A percentile compares a stretch with the other conserved stretches of the same genome.
These are phyloP conservation scores for Clarias batrachus DNA, from an alignment of 2,113 vertebrate species.

Conservation along the genomic window DNA sequence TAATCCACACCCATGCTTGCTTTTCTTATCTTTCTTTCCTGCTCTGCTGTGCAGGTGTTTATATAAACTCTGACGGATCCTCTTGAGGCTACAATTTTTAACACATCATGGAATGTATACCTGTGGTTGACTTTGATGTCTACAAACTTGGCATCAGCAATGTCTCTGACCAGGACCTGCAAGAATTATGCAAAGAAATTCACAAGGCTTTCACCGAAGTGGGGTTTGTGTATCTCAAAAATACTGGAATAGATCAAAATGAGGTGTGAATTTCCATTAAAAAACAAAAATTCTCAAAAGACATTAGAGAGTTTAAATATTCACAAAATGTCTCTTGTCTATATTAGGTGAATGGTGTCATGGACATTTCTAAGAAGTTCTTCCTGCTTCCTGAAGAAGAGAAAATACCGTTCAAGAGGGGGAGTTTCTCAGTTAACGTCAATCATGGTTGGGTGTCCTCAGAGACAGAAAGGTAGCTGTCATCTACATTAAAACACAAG, in stretches of 20 bases:
- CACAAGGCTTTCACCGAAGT: slow-evolving; percentile 63
- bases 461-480: slow-evolving; percentile 64
- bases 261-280: slow-evolving; percentile 57
- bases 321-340: neutral
- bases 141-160: slow-evolving; percentile 47
- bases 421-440: neutral
- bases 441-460: slow-evolving; percentile 71
- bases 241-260: slow-evolving; percentile 66
- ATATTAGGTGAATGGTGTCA: slow-evolving; percentile 61
- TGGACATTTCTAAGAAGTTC: slow-evolving; percentile 64
- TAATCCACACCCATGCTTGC: no score
- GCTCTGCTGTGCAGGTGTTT: neutral
- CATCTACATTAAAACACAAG: no score
- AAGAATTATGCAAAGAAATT: slow-evolving; percentile 52
- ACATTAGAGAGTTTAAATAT: neutral
- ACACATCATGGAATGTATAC: slow-evolving; percentile 63
- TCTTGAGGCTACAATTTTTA: neutral
- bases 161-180: slow-evolving; percentile 39
- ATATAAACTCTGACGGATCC: neutral
- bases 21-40: neutral
- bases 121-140: slow-evolving; percentile 66
- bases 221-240: slow-evolving; percentile 71
- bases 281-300: no score
- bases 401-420: slow-evolving; percentile 62
- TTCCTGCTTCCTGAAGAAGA: slow-evolving; percentile 67